Percentiles rank a stretch among this genome's conserved stretches.
These are phyloP conservation scores for Antheraea assamensis DNA, from an alignment of 2,888 invertebrate genomes.

Conservation along the genomic window DNA sequence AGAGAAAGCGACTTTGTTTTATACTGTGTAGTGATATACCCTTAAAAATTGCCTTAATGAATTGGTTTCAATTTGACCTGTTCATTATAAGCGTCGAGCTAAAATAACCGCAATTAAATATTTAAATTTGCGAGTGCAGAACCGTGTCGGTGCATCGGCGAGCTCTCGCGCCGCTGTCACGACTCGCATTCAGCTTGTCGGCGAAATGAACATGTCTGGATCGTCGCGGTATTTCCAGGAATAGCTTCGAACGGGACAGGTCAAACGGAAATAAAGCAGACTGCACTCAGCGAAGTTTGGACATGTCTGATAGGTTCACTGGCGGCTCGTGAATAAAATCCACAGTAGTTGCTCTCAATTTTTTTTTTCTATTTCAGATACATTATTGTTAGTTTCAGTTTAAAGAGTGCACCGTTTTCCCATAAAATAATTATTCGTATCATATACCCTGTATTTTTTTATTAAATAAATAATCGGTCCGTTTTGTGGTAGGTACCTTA, in stretches of 20 bases:
- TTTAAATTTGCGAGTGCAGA: slow-evolving; percentile 76
- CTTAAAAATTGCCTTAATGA: neutral
- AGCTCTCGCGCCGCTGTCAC: slow-evolving; percentile 61
- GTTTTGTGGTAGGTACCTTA: too few species aligned
- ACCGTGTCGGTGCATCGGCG: slow-evolving; percentile 66
- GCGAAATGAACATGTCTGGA: slow-evolving; percentile 73
- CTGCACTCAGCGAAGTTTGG: slow-evolving; percentile 76
- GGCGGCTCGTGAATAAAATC: slow-evolving; percentile 75
- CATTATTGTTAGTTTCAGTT: slow-evolving; percentile 43
- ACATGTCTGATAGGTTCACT: slow-evolving; percentile 74
- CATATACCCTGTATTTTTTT: neutral
- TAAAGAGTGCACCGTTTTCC: neutral
- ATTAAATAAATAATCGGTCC: too few species aligned
- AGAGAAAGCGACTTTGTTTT: too few species aligned
- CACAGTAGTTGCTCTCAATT: slow-evolving; percentile 55
- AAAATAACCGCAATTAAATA: slow-evolving; percentile 50
- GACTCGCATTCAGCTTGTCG: slow-evolving; percentile 73
- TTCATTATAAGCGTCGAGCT: neutral
- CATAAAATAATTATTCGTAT: neutral
- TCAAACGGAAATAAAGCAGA: slow-evolving; percentile 79
- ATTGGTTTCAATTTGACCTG: neutral
- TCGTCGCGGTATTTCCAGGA: slow-evolving; percentile 64
- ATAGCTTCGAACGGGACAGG: slow-evolving; percentile 74
- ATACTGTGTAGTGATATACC: too few species aligned
- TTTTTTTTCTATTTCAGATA: slow-evolving; percentile 40